These are phyloP conservation scores for Holacanthus passer DNA, from an alignment of 2,113 vertebrate genomes.

Conservation along the genomic window DNA sequence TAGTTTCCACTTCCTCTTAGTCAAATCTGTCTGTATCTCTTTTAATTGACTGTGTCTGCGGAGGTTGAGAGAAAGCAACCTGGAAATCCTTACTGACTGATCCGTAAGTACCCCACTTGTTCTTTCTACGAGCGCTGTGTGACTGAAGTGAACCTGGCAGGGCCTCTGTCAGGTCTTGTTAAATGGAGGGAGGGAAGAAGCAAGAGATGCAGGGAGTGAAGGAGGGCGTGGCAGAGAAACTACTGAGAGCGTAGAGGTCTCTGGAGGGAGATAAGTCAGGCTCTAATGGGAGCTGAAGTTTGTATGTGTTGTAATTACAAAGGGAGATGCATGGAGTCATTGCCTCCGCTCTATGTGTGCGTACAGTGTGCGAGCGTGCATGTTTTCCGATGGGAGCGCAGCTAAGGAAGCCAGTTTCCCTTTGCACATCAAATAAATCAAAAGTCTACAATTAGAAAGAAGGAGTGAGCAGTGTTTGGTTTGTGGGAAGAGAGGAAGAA, in stretches of 20 bases:
- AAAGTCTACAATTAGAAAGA: conserved; percentile 79
- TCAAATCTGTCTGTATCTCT: conserved; percentile 17
- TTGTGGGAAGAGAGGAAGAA: conserved; percentile 80
- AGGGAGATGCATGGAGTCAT: conserved; percentile 55
- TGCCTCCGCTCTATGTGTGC: conserved; percentile 31
- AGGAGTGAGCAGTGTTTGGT: conserved; percentile 76
- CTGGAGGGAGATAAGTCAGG: conserved; percentile 63
- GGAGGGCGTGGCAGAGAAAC: conserved; percentile 45
- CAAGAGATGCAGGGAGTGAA: conserved; percentile 40
- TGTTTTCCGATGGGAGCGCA: conserved; percentile 71
- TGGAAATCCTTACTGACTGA: conserved; percentile 39
- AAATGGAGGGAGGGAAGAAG: conserved; percentile 29
- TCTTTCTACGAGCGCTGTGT: conserved; percentile 23
- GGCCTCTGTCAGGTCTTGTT: conserved; percentile 43
- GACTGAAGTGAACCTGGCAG: conserved; percentile 24
- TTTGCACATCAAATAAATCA: conserved; percentile 78
- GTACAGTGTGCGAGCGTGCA: conserved; percentile 40
- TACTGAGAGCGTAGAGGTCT: conserved; percentile 55
- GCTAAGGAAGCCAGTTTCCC: conserved; percentile 69
- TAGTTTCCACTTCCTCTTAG: conserved; percentile 28
- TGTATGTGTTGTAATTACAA: conserved; percentile 72
- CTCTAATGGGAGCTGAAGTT: conserved; percentile 57
- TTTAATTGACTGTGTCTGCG: conserved; percentile 13
- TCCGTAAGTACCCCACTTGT: conserved; percentile 19
- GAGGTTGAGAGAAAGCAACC: conserved; percentile 32